Evolutionary conservation across 2,888 invertebrate species (phyloP).

Genomic region (Myopa testacea): DNA sequence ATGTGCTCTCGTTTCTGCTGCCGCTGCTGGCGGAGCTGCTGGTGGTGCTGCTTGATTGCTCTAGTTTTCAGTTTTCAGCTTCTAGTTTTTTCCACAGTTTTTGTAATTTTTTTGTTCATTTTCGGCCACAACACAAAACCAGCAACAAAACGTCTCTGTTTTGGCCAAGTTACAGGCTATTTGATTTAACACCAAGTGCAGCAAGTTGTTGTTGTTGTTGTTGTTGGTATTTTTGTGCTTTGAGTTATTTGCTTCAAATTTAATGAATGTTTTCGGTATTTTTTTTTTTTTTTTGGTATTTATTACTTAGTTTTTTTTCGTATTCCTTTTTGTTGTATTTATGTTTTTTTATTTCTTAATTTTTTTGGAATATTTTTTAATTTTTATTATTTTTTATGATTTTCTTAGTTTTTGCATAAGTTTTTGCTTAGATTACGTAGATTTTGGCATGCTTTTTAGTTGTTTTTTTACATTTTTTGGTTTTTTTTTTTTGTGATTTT

Average conservation of each 20-base stretch:
- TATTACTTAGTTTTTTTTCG: too few species aligned
- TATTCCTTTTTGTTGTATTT: too few species aligned
- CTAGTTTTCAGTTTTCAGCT: not conserved
- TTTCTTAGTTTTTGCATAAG: not conserved
- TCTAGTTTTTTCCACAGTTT: not conserved
- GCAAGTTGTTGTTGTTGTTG: not conserved
- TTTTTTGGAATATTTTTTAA: too few species aligned
- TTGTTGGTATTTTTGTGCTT: constrained; percentile 16
- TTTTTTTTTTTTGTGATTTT: too few species aligned
- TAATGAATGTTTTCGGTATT: not conserved
- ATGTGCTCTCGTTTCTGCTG: constrained; percentile 19
- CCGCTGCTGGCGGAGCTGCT: not conserved
- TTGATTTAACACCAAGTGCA: constrained; percentile 26
- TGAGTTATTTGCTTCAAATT: not conserved
- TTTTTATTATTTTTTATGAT: not conserved
- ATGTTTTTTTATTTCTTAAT: too few species aligned
- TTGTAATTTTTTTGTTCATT: not conserved
- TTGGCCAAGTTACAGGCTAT: constrained; percentile 28
- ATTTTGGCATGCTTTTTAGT: not conserved
- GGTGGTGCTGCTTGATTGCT: constrained; percentile 12
- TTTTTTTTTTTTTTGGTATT: too few species aligned
- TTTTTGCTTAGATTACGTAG: not conserved
- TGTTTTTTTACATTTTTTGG: too few species aligned
- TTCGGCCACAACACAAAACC: not conserved
- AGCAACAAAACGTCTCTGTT: not conserved